These are phyloP conservation scores for Tyto alba DNA, from an alignment of 2,113 vertebrate genomes.

Conservation along the genomic window DNA sequence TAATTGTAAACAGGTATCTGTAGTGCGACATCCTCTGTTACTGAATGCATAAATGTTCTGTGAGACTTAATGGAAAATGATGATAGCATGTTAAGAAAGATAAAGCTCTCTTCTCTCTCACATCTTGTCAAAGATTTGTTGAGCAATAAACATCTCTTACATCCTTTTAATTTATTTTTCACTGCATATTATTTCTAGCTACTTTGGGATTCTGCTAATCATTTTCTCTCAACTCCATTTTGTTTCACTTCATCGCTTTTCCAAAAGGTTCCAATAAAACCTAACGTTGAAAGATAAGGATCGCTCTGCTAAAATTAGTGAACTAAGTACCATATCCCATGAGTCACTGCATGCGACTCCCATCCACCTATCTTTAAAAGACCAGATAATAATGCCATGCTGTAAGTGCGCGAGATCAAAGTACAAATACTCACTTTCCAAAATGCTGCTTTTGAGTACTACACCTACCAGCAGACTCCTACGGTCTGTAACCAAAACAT, in stretches of 20 bases:
- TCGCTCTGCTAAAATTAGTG: slow-evolving; percentile 17
- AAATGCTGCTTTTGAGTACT: background rate
- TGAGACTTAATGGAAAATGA: background rate
- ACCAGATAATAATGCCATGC: background rate
- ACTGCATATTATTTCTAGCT: background rate
- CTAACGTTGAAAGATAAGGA: background rate
- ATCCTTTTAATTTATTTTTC: slow-evolving; percentile 27
- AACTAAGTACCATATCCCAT: slow-evolving; percentile 17
- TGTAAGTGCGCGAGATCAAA: background rate
- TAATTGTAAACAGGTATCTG: slow-evolving; percentile 1
- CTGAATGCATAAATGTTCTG: background rate
- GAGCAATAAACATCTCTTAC: background rate
- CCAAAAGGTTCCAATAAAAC: slow-evolving; percentile 37
- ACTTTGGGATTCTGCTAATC: slow-evolving; percentile 7
- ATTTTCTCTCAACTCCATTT: slow-evolving; percentile 20
- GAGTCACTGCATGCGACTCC: background rate
- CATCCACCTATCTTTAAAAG: background rate
- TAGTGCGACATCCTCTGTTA: background rate
- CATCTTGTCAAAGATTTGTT: slow-evolving; percentile 11
- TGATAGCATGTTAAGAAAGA: background rate
- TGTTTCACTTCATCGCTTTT: slow-evolving; percentile 2
- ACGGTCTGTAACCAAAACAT: background rate
- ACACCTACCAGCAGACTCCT: background rate
- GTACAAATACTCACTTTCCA: background rate
- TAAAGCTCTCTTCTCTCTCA: background rate